Conservation (phyloP, 2,888 invertebrate genomes). For the Vesta saturnalis region DNA sequence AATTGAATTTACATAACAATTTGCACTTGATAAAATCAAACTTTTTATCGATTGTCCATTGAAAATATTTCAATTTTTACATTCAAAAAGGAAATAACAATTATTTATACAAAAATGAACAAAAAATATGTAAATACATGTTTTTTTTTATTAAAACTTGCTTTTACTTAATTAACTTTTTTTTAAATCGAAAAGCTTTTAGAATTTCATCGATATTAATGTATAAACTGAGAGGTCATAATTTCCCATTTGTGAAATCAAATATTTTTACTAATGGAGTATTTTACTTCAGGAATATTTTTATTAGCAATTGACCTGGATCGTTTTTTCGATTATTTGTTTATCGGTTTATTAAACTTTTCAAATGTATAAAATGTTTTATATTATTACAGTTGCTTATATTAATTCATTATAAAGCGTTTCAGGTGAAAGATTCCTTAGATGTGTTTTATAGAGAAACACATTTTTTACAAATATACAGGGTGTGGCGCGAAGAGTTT, state of each 20-base stretch:
- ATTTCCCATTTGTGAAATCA: slow-evolving; percentile 12
- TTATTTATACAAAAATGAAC: neutral
- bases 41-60: too few relatives aligned
- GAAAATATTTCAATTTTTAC: neutral
- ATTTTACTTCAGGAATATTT: slow-evolving; percentile 13
- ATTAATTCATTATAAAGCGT: too few relatives aligned
- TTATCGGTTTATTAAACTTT: neutral
- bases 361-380: too few relatives aligned
- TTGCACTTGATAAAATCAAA: neutral
- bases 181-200: slow-evolving; percentile 9
- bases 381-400: too few relatives aligned
- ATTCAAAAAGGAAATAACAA: neutral
- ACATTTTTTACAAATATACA: too few relatives aligned
- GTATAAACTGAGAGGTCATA: slow-evolving; percentile 9
- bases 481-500: too few relatives aligned
- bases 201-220: neutral
- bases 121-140: neutral
- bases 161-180: slow-evolving; percentile 9
- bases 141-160: neutral
- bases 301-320: slow-evolving; percentile 7
- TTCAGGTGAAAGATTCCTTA: too few relatives aligned
- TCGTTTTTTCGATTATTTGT: neutral
- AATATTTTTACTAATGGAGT: slow-evolving; percentile 15
- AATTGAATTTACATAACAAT: slow-evolving; percentile 1
- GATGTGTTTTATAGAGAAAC: too few relatives aligned